A percentile compares a stretch with the other conserved stretches of the same genome.
phyloP scores from a whole-genome alignment of 2,797 vertebrate species.

The Eupleurogrammus muticus region DNA sequence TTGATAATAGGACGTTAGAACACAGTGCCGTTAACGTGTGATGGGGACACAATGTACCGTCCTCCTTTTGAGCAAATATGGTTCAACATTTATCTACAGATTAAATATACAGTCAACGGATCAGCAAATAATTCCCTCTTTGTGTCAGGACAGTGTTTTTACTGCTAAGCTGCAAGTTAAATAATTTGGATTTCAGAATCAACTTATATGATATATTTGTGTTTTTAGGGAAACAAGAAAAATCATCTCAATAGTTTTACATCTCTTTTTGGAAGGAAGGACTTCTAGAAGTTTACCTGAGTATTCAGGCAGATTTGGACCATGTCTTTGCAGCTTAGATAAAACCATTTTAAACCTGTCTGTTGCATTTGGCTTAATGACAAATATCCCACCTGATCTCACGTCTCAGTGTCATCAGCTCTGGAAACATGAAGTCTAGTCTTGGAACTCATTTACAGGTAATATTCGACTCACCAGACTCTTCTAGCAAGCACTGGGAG shows the following conservation, averaged over 20 bases:
- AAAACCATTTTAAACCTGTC: background rate
- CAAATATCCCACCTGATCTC: background rate
- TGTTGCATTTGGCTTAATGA: background rate
- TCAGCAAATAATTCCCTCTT: too few relatives aligned
- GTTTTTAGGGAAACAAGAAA: too few relatives aligned
- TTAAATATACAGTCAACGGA: too few relatives aligned
- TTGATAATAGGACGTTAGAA: too few relatives aligned
- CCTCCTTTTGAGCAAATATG: too few relatives aligned
- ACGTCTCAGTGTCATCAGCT: background rate
- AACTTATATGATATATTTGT: too few relatives aligned
- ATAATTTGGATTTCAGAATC: too few relatives aligned
- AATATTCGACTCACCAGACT: background rate
- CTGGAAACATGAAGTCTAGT: background rate
- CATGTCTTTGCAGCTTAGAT: background rate
- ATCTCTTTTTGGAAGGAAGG: too few relatives aligned
- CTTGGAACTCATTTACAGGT: background rate
- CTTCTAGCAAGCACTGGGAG: background rate
- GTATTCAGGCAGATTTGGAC: background rate
- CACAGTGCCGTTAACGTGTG: background rate
- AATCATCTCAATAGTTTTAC: too few relatives aligned
- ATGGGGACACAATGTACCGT: too few relatives aligned
- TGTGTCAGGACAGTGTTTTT: too few relatives aligned
- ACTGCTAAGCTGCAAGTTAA: background rate
- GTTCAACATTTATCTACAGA: too few relatives aligned
- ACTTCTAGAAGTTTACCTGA: background rate